Conservation (phyloP, 2,113 vertebrate species). For the Numida meleagris region DNA sequence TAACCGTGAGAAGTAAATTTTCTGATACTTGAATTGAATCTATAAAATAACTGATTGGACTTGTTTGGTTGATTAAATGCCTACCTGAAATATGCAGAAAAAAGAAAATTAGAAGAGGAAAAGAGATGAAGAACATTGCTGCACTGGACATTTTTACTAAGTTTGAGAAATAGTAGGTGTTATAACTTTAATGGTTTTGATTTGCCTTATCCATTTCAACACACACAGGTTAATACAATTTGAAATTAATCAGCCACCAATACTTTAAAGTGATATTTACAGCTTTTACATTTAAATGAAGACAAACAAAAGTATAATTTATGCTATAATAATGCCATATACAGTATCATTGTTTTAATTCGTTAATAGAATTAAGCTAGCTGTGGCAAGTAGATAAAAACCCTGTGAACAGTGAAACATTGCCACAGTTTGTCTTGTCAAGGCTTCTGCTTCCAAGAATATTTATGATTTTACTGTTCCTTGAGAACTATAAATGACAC, state of each 20-base stretch:
- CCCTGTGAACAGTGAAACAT: slow-evolving; percentile 27
- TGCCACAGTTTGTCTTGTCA: slow-evolving; percentile 48
- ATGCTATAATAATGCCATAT: slow-evolving; percentile 35
- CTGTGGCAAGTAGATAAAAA: slow-evolving; percentile 59
- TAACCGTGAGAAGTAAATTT: background rate
- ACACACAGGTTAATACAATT: slow-evolving; percentile 1
- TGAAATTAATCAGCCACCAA: slow-evolving; percentile 49
- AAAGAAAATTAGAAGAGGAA: background rate
- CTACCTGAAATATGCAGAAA: background rate
- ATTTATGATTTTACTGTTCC: slow-evolving; percentile 52
- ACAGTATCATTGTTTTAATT: slow-evolving; percentile 63
- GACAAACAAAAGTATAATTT: slow-evolving; percentile 62
- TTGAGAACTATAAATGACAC: slow-evolving; percentile 31
- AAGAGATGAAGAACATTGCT: background rate
- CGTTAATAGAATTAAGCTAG: slow-evolving; percentile 57
- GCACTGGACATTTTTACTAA: background rate
- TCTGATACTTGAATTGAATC: background rate
- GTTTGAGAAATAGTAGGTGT: slow-evolving; percentile 21
- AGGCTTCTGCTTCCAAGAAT: slow-evolving; percentile 39
- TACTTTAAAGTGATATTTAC: slow-evolving; percentile 49
- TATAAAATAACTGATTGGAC: background rate
- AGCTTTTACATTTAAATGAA: slow-evolving; percentile 55
- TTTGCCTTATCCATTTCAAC: slow-evolving; percentile 42
- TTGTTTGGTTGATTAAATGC: slow-evolving; percentile 9
- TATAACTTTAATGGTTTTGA: slow-evolving; percentile 21